Evolutionary conservation across 2,113 vertebrate species (phyloP).

Genomic region (Sinocyclocheilus rhinocerous): DNA sequence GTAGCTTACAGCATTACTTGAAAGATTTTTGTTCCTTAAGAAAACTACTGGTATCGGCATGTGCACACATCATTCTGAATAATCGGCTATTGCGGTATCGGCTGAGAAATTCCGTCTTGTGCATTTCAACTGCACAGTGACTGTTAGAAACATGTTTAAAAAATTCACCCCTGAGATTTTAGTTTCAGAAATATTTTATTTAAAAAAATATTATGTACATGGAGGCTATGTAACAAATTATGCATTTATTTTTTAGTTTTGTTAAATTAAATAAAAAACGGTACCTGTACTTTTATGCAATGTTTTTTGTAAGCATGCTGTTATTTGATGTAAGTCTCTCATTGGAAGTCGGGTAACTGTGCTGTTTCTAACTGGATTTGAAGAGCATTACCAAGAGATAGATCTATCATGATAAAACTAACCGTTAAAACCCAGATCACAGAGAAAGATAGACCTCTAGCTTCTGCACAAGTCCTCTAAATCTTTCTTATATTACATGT

Average conservation of each 20-base stretch:
- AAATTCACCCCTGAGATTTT: no score
- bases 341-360: not conserved
- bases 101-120: no score
- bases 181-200: no score
- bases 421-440: slow-evolving; percentile 57
- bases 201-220: no score
- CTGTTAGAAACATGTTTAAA: no score
- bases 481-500: slow-evolving; percentile 75
- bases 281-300: not conserved
- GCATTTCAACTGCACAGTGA: no score
- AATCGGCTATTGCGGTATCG: no score
- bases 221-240: not conserved
- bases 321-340: not conserved
- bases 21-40: no score
- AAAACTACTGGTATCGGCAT: no score
- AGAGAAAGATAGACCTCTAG: slow-evolving; percentile 55
- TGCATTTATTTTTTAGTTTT: not conserved
- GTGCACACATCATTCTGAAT: no score
- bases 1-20: no score
- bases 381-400: not conserved
- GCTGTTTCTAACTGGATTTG: slow-evolving; percentile 8
- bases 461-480: slow-evolving; percentile 55
- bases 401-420: slow-evolving; percentile 66
- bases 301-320: not conserved
- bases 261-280: not conserved